Evolutionary conservation across 1,140 invertebrate genomes (phyloP), one percentile per base, ranked within the genome.

Genomic region (Psilanteris sp.): DNA sequence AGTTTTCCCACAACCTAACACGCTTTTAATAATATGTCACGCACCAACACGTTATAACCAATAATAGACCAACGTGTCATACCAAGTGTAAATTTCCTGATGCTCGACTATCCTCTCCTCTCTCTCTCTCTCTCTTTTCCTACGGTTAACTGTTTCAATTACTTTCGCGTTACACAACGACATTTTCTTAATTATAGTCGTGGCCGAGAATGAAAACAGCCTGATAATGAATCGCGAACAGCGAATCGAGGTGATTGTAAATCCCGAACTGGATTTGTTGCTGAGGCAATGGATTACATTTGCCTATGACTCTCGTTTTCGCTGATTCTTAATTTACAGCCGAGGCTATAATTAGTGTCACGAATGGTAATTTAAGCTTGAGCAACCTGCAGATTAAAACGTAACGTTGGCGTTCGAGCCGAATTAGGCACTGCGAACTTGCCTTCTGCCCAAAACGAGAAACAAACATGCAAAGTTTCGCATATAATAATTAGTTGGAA

Each of bases 351-450:
- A 81, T 82, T 81, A 82, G 54, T 70, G 72, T 43, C 66, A 44
- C 77, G 62, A 70, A 48, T 54, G 61, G 70, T 76, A 77, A 70
- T 77, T 73, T 54, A 48, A 61, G 43, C 37, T 59, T 74, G 29
- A 64, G 61, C 72, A 72, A 72, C 72, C 59, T 79, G 68, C 70
- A 66, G 83, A 85, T 83, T 81, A 79, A 83, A 83, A 80, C 66
- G 78, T 78, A 61, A 55, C 27, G 61, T 34, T 64, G 29, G 34
- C 37, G 55, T 39, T 55, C 18, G 39, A 36, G 36, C 36, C 32
- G 27, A 31, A 57, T 70, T 54, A 70, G 50, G 50, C 68, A 34
- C 50, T 31, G 16, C 36, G 29, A n/a, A 3, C 24, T 16, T 41
- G 48, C 15, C 29, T 26, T 13, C 34, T 10, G 20, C 36, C 37